Percentiles rank a stretch among this genome's conserved stretches.
Conservation (phyloP, 2,888 invertebrate genomes). For the Cosmorhoe ocellata region DNA sequence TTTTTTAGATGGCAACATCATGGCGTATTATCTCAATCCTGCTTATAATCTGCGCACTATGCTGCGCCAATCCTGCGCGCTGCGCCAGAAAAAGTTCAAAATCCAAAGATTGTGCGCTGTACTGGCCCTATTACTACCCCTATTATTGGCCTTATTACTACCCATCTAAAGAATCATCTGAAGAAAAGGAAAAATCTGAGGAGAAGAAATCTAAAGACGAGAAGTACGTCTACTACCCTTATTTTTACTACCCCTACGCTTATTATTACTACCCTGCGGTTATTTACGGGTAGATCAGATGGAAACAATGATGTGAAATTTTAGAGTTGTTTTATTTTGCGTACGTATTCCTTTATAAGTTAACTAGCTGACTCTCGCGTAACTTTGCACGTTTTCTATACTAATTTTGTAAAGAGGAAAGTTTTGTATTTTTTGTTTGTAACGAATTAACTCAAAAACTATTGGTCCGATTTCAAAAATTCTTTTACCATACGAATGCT, state of each 20-base stretch:
- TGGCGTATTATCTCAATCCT: background rate
- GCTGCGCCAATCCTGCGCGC: background rate
- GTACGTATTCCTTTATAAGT: no score
- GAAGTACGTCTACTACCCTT: constrained; percentile 1
- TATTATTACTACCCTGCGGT: constrained; percentile 13
- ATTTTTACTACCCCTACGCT: constrained; percentile 34
- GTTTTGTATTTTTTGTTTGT: no score
- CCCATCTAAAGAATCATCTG: background rate
- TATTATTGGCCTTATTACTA: constrained; percentile 7
- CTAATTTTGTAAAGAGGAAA: no score
- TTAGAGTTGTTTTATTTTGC: background rate
- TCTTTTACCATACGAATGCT: no score
- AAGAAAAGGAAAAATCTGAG: background rate
- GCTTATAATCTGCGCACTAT: background rate
- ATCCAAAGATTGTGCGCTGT: background rate
- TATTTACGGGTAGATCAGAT: constrained; percentile 6
- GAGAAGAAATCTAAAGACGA: background rate
- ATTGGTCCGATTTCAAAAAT: no score
- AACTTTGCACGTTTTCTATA: no score
- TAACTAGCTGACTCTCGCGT: no score
- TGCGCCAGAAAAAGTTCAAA: background rate
- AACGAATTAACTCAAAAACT: no score
- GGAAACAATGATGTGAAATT: background rate
- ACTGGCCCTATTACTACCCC: background rate
- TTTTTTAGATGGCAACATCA: constrained; percentile 18